Conservation (phyloP, 2,888 invertebrate species). For the Zootermopsis nevadensis region DNA sequence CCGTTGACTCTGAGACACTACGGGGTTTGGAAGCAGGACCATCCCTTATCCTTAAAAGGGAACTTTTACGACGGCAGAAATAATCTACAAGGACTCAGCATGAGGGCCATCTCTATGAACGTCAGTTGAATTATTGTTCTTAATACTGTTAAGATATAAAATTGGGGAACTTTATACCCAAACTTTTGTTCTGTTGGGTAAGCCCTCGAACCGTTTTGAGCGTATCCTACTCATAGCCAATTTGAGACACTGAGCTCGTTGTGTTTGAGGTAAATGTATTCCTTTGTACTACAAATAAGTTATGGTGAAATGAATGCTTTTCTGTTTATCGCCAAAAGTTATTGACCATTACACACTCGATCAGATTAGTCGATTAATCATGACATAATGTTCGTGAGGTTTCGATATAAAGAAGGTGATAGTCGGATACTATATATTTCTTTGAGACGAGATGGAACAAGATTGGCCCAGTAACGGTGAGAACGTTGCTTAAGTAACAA, state of each 20-base stretch:
- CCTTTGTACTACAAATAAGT: not conserved
- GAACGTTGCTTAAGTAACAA: not conserved
- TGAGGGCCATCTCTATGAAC: not conserved
- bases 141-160: no score
- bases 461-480: not conserved
- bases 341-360: no score
- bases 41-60: not conserved
- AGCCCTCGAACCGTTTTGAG: no score
- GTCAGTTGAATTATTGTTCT: not conserved
- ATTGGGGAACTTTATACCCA: no score
- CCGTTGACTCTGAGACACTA: not conserved
- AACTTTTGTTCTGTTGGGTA: no score
- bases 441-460: not conserved
- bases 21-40: not conserved
- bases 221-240: no score
- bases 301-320: no score
- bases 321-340: no score
- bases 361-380: not conserved
- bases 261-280: not conserved
- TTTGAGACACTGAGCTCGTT: no score
- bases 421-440: not conserved
- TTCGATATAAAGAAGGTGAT: not conserved
- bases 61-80: slow-evolving; percentile 3
- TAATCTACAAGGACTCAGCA: not conserved
- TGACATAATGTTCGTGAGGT: not conserved